Base-by-base conservation (phyloP, 2,797 vertebrate species). In the Girardinus metallicus region DNA sequence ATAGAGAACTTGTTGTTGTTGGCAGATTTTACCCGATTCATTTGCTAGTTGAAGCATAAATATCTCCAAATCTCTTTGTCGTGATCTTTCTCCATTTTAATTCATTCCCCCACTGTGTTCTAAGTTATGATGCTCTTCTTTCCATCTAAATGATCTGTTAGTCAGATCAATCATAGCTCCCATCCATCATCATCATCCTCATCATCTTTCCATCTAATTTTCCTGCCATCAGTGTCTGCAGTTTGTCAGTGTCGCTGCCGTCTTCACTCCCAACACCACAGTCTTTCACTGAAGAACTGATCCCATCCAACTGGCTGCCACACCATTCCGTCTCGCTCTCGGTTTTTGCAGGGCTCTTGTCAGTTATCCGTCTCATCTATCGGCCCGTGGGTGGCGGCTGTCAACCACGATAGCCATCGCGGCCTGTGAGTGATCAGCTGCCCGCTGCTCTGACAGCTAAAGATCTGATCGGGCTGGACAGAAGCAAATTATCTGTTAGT, bases 401-500 rank as follows among this genome's bases (percentile, higher is more conserved):
- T 93, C 92, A 83, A 73, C 60, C 85, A 79, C 21, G 74, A 92
- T 91, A 80, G 88, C 85, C 83, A 86, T 91, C 89, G 89, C 13
- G 26, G 75, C 83, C 82, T 76, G 18, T 83, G 79, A 89, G 75
- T 85, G 85, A 92, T 88, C 47, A 74, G 82, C 78, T 68, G 81
- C 60, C n/a, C 23, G 18, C 80, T 36, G 81, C 29, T 55, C 81
- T 83, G 89, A 80, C 83, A 77, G 84, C 89, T 39, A 1, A 2
- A 79, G 81, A 90, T 87, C 82, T 91, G 90, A 91, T 88, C 72
- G 80, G 71, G 77, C 77, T 21, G 55, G 86, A 90, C 83, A 41
- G 75, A 82, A 89, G 87, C 88, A 91, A 90, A 91, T 92, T 66
- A 79, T 88, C 85, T 88, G 85, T 83, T 87, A 82, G 78, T 78